Evolutionary conservation across 1,140 invertebrate species (phyloP), one percentile per base, ranked within the genome.

Genomic region (Ceratosolen solmsi): DNA sequence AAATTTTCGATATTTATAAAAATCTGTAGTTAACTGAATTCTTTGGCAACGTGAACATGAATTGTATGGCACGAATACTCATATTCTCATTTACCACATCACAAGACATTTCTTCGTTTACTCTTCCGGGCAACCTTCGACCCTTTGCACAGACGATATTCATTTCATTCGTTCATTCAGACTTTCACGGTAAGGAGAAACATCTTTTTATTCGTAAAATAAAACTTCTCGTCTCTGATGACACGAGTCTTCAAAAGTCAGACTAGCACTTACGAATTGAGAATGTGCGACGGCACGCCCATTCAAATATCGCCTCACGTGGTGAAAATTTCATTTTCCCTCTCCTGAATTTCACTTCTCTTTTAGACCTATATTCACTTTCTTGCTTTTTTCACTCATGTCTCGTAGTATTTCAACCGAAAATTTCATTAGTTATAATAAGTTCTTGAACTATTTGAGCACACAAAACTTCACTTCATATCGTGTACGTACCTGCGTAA

Each of bases 301-400:
- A 75, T 81, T 81, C 79, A 81, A 60, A 74, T 70, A 41, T 72
- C 51, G 70, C 27, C n/a, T 41, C 22, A 73, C 70, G 41, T 74
- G 56, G 38, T 74, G 30, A 41, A 74, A 36, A 63, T 80, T 74
- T 63, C 49, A 65, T 51, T 74, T 63, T 27, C 22, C 20, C 46
- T 20, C 22, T 27, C 22, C 9, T n/a, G 38, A 73, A 15, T 17
- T 30, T 27, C 17, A 54, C 20, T 60, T 41, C 27, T 56, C 22
- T 36, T 75, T 75, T 65, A 13, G 27, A 33, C 30, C 1, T 15
- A 20, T 63, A 15, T 33, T 63, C 9, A 25, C 20, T 63, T 17
- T 63, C 17, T 63, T 63, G n/a, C 30, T 33, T 63, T 33, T 17
- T 30, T 33, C 17, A 15, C 3, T 33, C 1, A 15, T 13, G 4